Base-by-base conservation (phyloP, 2,797 vertebrate genomes). In the Myotis planiceps region DNA sequence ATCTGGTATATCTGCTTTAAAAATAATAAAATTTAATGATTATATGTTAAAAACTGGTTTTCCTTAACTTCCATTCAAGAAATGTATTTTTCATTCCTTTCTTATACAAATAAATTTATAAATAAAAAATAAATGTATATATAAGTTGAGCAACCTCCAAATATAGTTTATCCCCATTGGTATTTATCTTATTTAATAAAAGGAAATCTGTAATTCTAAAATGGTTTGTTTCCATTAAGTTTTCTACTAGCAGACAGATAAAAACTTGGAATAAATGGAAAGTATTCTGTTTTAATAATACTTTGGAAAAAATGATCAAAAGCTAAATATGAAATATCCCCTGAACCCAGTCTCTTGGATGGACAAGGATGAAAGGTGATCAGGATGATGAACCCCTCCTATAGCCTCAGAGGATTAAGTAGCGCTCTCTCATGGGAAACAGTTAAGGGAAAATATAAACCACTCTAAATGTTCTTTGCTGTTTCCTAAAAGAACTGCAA, bases 1-100 rank as follows among this genome's bases (percentile, higher is more conserved):
- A 95, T 98, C 98, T 95, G 98, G 93, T 95, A 99, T 96, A 97
- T 98, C 98, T 98, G 98, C 87, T 98, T 97, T 96, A 89, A 98
- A 98, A 98, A 98, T n/a, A 96, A 94, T 72, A 97, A 93, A 98
- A 90, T 84, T 79, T 78, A 94, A 96, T 87, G 55, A 93, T 53
- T 86, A 53, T 79, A 89, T 29, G 6, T 94, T 92, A 92, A 90
- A 96, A 95, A 71, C 27, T 91, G 6, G 3, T 76, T 89, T 76
- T 95, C 86, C 55, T 86, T 96, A 55, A 95, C 49, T 95, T 96
- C 47, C 91, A 86, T 51, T 96, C 51, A 97, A 96, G 7, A 97
- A 92, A 83, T 72, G 5, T 60, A 27, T 82, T 97, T 96, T 91
- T 85, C 80, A 92, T 60, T 58, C 12, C 88, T 96, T 76, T 81